These are phyloP conservation scores for Meandrina meandrites DNA, from an alignment of 92 coral and sea anemone genomes.

Conservation along the genomic window DNA sequence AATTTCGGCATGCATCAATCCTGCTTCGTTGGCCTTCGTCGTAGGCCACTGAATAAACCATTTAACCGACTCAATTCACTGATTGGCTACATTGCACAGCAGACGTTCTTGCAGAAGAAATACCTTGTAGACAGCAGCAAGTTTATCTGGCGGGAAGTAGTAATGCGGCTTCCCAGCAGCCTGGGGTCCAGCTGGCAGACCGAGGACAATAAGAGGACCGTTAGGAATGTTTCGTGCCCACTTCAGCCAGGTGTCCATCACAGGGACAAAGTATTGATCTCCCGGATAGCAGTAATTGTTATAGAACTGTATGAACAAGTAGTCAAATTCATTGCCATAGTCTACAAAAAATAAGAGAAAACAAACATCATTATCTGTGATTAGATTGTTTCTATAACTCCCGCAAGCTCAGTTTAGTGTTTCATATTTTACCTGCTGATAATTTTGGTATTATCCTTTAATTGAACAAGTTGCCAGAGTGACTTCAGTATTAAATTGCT, in stretches of 20 bases:
- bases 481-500: no score
- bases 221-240: conserved; percentile 75
- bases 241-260: conserved; percentile 80
- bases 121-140: conserved; percentile 50
- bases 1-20: no score
- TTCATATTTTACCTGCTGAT: not conserved
- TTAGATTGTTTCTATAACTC: not conserved
- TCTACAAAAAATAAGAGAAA: conserved; percentile 36
- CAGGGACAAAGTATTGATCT: conserved; percentile 63
- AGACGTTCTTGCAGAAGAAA: no score
- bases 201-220: conserved; percentile 78
- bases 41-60: no score
- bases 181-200: conserved; percentile 76
- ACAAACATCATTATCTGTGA: not conserved
- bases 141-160: conserved; percentile 83
- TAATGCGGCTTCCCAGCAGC: conserved; percentile 78
- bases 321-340: conserved; percentile 83
- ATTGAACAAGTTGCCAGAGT: not conserved
- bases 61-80: no score
- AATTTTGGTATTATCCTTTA: no score
- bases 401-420: not conserved
- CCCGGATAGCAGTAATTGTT: conserved; percentile 92
- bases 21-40: no score
- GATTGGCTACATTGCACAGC: no score
- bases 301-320: conserved; percentile 84